These are phyloP conservation scores for Brachirus orientalis DNA, from an alignment of 2,113 vertebrate genomes.

Conservation along the genomic window DNA sequence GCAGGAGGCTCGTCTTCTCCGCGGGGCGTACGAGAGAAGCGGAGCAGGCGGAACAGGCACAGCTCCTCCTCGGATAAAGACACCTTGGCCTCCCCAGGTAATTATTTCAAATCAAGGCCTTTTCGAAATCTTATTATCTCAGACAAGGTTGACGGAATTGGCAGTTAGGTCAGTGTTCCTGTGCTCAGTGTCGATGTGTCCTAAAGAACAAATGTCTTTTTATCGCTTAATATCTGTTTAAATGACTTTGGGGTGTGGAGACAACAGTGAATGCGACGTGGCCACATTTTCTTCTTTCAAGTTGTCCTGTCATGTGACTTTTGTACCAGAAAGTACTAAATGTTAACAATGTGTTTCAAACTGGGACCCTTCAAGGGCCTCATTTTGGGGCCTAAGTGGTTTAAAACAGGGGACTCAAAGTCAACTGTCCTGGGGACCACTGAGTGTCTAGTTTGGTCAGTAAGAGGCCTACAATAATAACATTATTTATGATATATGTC, in stretches of 20 bases:
- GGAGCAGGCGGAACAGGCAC: slow-evolving; percentile 64
- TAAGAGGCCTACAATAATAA: too few relatives aligned
- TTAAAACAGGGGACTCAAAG: too few relatives aligned
- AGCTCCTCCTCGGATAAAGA: slow-evolving; percentile 83
- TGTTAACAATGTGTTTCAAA: too few relatives aligned
- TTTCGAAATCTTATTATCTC: neutral
- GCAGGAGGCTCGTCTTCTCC: slow-evolving; percentile 67
- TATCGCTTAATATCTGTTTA: neutral
- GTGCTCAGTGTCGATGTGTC: neutral
- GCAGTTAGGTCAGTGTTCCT: neutral
- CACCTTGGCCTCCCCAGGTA: slow-evolving; percentile 79
- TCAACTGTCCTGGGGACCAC: too few relatives aligned
- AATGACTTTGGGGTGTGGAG: neutral
- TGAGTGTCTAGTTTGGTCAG: too few relatives aligned
- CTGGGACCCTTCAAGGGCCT: too few relatives aligned
- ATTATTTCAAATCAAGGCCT: slow-evolving; percentile 1
- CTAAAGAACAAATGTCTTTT: neutral
- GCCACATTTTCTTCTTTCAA: neutral
- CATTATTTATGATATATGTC: too few relatives aligned
- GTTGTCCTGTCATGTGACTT: neutral
- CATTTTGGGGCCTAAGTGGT: too few relatives aligned
- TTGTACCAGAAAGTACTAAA: too few relatives aligned
- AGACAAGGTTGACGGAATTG: neutral
- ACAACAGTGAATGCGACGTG: slow-evolving; percentile 15
- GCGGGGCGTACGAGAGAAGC: slow-evolving; percentile 65